These are phyloP conservation scores for Notechis scutatus DNA, from an alignment of 2,113 vertebrate genomes.

Conservation along the genomic window DNA sequence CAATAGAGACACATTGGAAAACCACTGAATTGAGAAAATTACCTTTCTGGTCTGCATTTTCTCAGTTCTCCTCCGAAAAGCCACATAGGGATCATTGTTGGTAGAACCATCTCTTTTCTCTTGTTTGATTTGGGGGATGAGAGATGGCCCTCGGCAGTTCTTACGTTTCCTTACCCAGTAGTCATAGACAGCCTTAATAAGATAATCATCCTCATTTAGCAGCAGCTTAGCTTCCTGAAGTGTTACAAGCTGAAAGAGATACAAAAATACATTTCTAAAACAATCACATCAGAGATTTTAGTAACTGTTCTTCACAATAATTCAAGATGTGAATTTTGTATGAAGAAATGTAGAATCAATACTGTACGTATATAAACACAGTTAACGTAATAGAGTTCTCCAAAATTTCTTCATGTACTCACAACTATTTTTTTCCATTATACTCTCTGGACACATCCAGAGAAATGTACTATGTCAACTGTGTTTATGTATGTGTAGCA, in stretches of 20 bases:
- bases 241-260: slow-evolving; percentile 79
- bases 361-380: background rate
- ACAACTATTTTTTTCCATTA: background rate
- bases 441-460: background rate
- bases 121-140: slow-evolving; percentile 86
- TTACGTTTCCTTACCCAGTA: slow-evolving; percentile 93
- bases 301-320: background rate
- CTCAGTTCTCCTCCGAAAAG: slow-evolving; percentile 89
- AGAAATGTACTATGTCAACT: background rate
- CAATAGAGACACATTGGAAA: background rate
- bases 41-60: slow-evolving; percentile 97
- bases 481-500: background rate
- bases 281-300: background rate
- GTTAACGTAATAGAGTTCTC: background rate
- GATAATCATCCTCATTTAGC: slow-evolving; percentile 91
- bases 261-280: accelerated
- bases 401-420: background rate
- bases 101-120: slow-evolving; percentile 93
- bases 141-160: slow-evolving; percentile 83
- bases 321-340: background rate
- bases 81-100: slow-evolving; percentile 90
- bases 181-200: slow-evolving; percentile 92
- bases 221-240: slow-evolving; percentile 88
- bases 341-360: background rate
- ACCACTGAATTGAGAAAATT: slow-evolving; percentile 2